phyloP scores from a whole-genome alignment of 2,888 invertebrate genomes.

The Coelopa pilipes region DNA sequence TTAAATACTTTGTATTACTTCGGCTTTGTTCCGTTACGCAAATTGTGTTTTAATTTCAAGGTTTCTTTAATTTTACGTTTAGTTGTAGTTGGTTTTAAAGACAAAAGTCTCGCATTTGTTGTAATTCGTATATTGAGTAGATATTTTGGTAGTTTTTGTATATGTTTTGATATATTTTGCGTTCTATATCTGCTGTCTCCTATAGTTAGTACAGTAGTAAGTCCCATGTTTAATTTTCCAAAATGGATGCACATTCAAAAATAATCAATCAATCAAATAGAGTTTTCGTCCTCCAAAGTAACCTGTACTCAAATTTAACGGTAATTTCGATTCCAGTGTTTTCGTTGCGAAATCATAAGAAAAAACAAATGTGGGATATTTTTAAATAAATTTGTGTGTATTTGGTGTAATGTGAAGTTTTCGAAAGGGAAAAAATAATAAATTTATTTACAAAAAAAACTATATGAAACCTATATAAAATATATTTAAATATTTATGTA shows the following conservation, averaged over 20 bases:
- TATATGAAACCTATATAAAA: slow-evolving; percentile 9
- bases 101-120: slow-evolving; percentile 12
- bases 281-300: no score
- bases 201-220: slow-evolving; percentile 8
- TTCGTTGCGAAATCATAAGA: background rate
- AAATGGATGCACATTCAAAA: background rate
- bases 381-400: slow-evolving; percentile 28
- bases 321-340: no score
- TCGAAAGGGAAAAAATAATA: slow-evolving; percentile 6
- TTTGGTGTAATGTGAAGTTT: slow-evolving; percentile 32
- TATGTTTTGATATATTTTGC: background rate
- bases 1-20: background rate
- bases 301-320: no score
- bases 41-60: slow-evolving; percentile 1
- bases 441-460: slow-evolving; percentile 31
- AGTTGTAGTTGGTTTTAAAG: background rate
- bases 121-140: slow-evolving; percentile 13
- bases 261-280: no score
- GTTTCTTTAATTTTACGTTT: background rate
- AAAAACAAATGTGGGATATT: background rate
- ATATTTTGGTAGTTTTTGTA: slow-evolving; percentile 8
- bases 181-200: background rate
- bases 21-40: background rate
- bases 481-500: slow-evolving; percentile 22
- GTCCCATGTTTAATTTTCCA: slow-evolving; percentile 5